Conservation (phyloP, 2,888 invertebrate species). For the Parnassius orleans region DNA sequence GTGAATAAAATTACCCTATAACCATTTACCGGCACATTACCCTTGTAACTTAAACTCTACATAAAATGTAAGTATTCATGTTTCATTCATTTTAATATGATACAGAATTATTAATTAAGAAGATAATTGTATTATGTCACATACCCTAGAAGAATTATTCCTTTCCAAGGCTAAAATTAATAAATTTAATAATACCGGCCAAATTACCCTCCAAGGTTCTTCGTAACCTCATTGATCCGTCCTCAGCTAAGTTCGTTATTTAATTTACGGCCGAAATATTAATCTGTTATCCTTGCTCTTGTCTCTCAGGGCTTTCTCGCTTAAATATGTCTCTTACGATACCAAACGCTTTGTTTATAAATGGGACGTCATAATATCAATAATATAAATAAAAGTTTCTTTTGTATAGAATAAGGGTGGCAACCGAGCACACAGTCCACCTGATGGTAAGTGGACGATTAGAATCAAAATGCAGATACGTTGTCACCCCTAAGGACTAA, state of each 20-base stretch:
- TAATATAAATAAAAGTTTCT: too few relatives aligned
- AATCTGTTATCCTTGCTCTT: slow-evolving; percentile 28
- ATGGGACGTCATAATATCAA: not conserved
- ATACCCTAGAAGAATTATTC: not conserved
- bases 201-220: slow-evolving; percentile 22
- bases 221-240: slow-evolving; percentile 16
- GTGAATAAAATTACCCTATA: too few relatives aligned
- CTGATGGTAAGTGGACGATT: too few relatives aligned
- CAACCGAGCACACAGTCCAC: too few relatives aligned
- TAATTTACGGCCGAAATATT: slow-evolving; percentile 30
- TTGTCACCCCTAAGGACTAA: too few relatives aligned
- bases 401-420: too few relatives aligned
- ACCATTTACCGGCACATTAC: slow-evolving; percentile 10
- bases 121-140: not conserved
- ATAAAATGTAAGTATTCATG: not conserved
- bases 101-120: not conserved
- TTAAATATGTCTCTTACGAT: not conserved
- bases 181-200: slow-evolving; percentile 20
- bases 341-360: not conserved
- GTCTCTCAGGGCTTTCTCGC: slow-evolving; percentile 1
- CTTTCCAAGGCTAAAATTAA: slow-evolving; percentile 6
- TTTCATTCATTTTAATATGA: not conserved
- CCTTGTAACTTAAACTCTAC: not conserved
- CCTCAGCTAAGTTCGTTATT: slow-evolving; percentile 30
- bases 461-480: too few relatives aligned